These are phyloP conservation scores for Melanerpes aurifrons DNA, from an alignment of 2,113 vertebrate species.

Conservation along the genomic window DNA sequence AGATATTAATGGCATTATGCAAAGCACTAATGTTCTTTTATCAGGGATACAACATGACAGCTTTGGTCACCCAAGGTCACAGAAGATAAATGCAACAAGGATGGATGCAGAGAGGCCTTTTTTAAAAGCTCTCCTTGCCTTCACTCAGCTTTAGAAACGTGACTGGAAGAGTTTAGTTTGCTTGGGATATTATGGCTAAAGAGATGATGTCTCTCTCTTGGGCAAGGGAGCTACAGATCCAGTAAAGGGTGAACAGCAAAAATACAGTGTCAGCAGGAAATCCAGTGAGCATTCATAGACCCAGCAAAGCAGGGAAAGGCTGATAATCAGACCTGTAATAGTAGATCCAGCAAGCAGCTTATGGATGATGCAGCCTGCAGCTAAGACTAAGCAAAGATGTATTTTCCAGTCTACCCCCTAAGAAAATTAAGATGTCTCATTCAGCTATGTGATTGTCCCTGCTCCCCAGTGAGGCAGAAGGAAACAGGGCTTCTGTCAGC, in stretches of 20 bases:
- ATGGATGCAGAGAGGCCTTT: not conserved
- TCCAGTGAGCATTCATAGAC: not conserved
- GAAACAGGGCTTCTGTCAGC: not conserved
- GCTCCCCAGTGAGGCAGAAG: not conserved
- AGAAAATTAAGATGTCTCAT: not conserved
- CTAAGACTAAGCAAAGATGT: not conserved
- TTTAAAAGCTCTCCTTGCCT: not conserved
- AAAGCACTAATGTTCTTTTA: not conserved
- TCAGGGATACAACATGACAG: not conserved
- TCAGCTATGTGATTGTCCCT: not conserved
- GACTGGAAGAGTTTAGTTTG: not conserved
- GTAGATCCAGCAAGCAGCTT: not conserved
- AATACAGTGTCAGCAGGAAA: not conserved
- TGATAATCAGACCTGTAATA: not conserved
- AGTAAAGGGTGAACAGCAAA: not conserved
- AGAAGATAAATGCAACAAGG: not conserved
- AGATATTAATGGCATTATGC: not conserved
- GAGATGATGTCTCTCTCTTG: not conserved
- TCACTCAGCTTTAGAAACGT: not conserved
- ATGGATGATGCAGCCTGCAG: too few relatives aligned
- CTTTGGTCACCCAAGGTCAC: constrained; percentile 21
- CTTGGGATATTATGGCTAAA: not conserved
- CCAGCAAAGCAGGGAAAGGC: not conserved
- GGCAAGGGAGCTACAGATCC: not conserved
- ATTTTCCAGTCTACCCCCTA: not conserved